Base-by-base conservation (phyloP, 92 coral and sea anemone genomes). In the Paragorgia papillata region DNA sequence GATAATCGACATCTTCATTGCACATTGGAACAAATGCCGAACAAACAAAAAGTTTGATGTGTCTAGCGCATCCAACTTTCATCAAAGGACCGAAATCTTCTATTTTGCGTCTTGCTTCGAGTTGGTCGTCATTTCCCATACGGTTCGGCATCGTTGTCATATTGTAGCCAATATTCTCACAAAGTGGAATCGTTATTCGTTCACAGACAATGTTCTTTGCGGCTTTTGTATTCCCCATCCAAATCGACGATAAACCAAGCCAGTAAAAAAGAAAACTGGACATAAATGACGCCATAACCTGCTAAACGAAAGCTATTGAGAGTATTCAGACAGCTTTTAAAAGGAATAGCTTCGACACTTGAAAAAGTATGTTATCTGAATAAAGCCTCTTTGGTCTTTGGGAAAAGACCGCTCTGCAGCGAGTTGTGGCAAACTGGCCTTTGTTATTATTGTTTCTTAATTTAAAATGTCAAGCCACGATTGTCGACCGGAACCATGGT, bases 11-110 rank as follows among this genome's bases (percentile, higher is more conserved):
- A 20, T 80, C 97, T 24, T 75, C 84, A 28, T 77, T 69, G 31
- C 99, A 95, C 96, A 95, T 85, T 1, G 99, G 99, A 48, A 88
- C 92, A 65, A 91, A 95, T 37, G 92, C 89, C 0, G 97, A 91
- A 26, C 99, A 95, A 54, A 95, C 86, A 64, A 95, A 95, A 48
- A 86, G 92, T 21, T 84, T 74, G 41, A 95, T 66, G 59, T 86
- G 85, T 0, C 89, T 89, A 1, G 92, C 89, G 71, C 99, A 95
- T 35, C 77, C 83, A 41, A 95, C 92, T 0, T 88, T 88, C 2
- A 91, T 84, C 33, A 95, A 63, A 7, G 99, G 99, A 17, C 88
- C 73, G 35, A 91, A 95, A 27, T 95, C 99, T 43, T 84, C 85
- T 25, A 95, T 82, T 43, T 80, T 86, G 1, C 62, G 20, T 0